These are phyloP conservation scores for Desmophyllum pertusum DNA, from an alignment of 92 coral and sea anemone species.

Conservation along the genomic window DNA sequence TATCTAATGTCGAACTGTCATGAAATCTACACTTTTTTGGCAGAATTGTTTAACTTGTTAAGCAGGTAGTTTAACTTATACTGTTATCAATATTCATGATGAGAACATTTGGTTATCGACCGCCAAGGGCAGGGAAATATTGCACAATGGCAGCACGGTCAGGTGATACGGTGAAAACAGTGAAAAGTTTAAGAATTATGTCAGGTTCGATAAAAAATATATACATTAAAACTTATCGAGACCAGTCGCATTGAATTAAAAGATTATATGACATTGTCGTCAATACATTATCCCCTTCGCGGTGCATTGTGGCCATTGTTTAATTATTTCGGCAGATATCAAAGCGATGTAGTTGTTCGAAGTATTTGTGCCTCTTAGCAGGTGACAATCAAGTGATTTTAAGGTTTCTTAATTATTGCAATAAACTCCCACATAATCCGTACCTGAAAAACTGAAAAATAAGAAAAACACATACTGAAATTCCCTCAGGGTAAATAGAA, in stretches of 20 bases:
- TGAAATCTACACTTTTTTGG: conserved; percentile 26
- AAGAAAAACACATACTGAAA: neutral
- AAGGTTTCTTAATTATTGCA: neutral
- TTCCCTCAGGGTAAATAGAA: neutral
- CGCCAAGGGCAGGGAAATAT: conserved; percentile 28
- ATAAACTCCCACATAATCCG: neutral
- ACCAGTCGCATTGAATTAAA: neutral
- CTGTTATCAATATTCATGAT: conserved; percentile 43
- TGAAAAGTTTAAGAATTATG: neutral
- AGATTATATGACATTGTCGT: neutral
- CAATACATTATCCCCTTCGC: neutral
- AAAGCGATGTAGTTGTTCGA: neutral
- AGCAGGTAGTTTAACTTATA: conserved; percentile 56
- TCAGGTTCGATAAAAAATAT: neutral
- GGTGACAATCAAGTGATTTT: neutral
- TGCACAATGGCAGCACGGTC: neutral
- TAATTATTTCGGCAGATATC: neutral
- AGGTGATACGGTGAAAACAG: neutral
- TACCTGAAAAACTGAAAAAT: neutral
- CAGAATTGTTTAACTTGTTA: conserved; percentile 41
- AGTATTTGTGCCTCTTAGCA: neutral
- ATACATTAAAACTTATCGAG: neutral
- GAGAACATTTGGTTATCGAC: conserved; percentile 24
- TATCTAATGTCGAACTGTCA: conserved; percentile 41
- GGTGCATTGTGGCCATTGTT: neutral